Conservation (phyloP, 2,888 invertebrate genomes). For the Drosophila sordidula region DNA sequence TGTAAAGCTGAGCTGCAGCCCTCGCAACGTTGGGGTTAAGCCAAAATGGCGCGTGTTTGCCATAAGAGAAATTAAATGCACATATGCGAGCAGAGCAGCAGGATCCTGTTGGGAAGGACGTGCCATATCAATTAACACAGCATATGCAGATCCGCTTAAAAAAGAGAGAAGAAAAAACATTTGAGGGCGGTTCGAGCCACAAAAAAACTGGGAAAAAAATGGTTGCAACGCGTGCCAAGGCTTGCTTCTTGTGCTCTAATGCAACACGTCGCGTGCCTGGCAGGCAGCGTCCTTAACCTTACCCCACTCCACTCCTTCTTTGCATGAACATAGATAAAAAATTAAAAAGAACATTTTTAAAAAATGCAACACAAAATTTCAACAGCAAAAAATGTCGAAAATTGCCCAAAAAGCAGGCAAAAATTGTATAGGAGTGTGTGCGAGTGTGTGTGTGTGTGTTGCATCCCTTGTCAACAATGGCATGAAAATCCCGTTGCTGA, state of each 20-base stretch:
- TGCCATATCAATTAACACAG: constrained; percentile 73
- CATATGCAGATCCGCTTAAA: constrained; percentile 79
- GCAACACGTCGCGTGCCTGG: constrained; percentile 71
- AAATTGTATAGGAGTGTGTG: constrained; percentile 35
- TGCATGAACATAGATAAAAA: constrained; percentile 59
- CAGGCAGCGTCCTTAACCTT: constrained; percentile 58
- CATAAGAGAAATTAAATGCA: constrained; percentile 44
- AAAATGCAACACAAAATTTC: constrained; percentile 42
- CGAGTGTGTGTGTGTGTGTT: constrained; percentile 33
- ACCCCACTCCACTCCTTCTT: constrained; percentile 37
- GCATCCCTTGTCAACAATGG: constrained; percentile 80
- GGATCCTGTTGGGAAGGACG: constrained; percentile 38
- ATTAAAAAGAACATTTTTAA: constrained; percentile 30
- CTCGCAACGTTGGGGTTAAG: constrained; percentile 64
- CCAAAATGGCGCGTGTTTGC: constrained; percentile 72
- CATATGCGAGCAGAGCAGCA: constrained; percentile 36
- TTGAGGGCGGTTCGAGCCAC: constrained; percentile 33
- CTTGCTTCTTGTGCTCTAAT: constrained; percentile 23
- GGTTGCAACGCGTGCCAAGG: constrained; percentile 52
- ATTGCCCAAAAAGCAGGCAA: constrained; percentile 62
- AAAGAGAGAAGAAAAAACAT: constrained; percentile 15
- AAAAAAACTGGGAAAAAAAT: constrained; percentile 34
- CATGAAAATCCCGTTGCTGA: constrained; percentile 82
- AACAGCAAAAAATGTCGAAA: constrained; percentile 54
- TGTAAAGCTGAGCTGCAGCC: constrained; percentile 38